Base-by-base conservation (phyloP, 2,113 vertebrate genomes). In the Steatornis caripensis region DNA sequence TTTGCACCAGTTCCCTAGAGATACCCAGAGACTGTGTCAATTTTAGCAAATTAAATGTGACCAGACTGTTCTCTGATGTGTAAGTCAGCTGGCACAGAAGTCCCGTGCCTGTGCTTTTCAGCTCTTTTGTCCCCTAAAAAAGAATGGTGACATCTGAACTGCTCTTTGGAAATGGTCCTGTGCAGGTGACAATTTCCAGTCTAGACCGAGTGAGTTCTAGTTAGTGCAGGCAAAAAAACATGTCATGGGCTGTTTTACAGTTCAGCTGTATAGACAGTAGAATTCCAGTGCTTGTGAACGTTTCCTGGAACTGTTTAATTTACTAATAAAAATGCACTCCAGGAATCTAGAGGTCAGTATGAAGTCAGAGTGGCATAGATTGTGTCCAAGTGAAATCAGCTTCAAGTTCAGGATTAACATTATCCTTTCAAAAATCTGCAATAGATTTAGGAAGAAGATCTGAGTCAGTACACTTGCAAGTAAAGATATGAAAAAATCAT, bases 231-330 rank as follows among this genome's bases (percentile, higher is more conserved):
- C 23, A 51, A 85, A 92, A 93, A 93, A 92, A 89, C 76, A 51
- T 86, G 53, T 55, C 71, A 76, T 34, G 90, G 89, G 26, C 57
- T 86, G 66, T 79, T 86, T 83, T 88, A 83, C 75, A 80, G 61
- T 90, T 94, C 68, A 94, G 68, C 76, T 94, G 57, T 77, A 72
- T 43, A 86, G 89, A 76, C 83, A 88, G 83, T 94, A 92, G 86
- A 90, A 82, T 84, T 93, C 71, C 89, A 92, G 68, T 93, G 75
- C 76, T 83, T 58, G 39, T 55, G 29, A 90, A 72, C 15, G 26
- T 95, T 95, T 97, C 95, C 90, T 93, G 92, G 92, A 97, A 97
- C 94, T 88, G 57, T 96, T 96, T 96, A 94, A 93, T 97, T 97
- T 95, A 92, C 92, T 95, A 93, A 88, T 96, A 93, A 96, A 97